phyloP scores from a whole-genome alignment of 2,113 vertebrate genomes.

The Cercocebus atys region DNA sequence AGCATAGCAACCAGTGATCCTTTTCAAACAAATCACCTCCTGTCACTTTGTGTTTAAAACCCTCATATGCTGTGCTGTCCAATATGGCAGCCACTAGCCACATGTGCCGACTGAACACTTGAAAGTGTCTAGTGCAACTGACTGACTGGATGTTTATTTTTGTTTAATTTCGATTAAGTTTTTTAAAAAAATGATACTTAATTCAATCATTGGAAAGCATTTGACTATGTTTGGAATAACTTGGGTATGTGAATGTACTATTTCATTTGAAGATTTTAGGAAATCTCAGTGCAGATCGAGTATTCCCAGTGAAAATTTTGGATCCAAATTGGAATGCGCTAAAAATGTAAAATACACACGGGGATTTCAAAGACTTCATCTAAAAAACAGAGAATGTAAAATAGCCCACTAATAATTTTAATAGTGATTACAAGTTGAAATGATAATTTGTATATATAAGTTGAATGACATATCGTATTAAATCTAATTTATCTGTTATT shows the following conservation, averaged over 20 bases:
- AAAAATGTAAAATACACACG: background rate
- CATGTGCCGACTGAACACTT: background rate
- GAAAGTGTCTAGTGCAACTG: background rate
- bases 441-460: background rate
- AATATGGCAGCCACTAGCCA: background rate
- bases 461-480: background rate
- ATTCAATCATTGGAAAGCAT: background rate
- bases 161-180: constrained; percentile 21
- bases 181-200: background rate
- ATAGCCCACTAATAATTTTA: constrained; percentile 32
- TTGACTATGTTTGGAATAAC: background rate
- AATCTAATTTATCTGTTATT: background rate
- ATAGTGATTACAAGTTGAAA: background rate
- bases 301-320: constrained; percentile 19
- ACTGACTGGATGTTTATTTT: background rate
- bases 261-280: constrained; percentile 26
- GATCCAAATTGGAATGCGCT: background rate
- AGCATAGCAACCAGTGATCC: background rate
- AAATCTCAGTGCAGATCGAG: constrained; percentile 13
- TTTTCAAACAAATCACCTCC: background rate
- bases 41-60: background rate
- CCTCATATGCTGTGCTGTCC: background rate
- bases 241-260: background rate
- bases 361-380: constrained; percentile 34
- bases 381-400: constrained; percentile 10